These are phyloP conservation scores for Plecotus auritus DNA, from an alignment of 2,113 vertebrate genomes.

Conservation along the genomic window DNA sequence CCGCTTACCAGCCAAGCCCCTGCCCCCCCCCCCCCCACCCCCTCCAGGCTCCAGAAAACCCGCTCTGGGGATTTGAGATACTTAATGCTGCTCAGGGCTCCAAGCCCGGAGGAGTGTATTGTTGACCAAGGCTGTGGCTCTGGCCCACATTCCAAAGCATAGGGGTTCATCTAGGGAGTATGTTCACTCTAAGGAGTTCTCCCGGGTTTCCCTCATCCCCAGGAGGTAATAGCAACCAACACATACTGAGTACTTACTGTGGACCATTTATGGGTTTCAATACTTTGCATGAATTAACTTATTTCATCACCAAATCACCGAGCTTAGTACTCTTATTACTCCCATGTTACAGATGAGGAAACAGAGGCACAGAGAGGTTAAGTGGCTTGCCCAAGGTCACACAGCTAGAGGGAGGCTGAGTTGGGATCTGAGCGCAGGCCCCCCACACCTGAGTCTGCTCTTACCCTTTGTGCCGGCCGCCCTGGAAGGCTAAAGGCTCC, in stretches of 20 bases:
- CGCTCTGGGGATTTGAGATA: accelerated
- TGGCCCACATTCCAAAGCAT: background rate
- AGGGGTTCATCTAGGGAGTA: background rate
- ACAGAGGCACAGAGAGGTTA: background rate
- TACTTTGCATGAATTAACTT: background rate
- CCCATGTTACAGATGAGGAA: background rate
- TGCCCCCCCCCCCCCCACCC: background rate
- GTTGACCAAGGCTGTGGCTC: background rate
- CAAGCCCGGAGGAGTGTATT: background rate
- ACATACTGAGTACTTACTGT: accelerated
- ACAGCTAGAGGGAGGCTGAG: background rate
- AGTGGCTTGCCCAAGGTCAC: background rate
- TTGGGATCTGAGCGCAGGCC: background rate
- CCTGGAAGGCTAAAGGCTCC: background rate
- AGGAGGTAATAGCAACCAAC: background rate
- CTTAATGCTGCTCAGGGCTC: accelerated
- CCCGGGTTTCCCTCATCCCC: background rate
- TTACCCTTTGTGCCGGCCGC: accelerated
- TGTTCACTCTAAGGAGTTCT: background rate
- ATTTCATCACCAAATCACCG: background rate
- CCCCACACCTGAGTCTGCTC: background rate
- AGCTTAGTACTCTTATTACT: accelerated
- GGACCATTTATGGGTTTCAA: background rate
- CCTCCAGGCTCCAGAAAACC: background rate
- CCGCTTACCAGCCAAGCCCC: accelerated